Conservation (phyloP, 2,797 vertebrate species). For the Hippoglossus hippoglossus region DNA sequence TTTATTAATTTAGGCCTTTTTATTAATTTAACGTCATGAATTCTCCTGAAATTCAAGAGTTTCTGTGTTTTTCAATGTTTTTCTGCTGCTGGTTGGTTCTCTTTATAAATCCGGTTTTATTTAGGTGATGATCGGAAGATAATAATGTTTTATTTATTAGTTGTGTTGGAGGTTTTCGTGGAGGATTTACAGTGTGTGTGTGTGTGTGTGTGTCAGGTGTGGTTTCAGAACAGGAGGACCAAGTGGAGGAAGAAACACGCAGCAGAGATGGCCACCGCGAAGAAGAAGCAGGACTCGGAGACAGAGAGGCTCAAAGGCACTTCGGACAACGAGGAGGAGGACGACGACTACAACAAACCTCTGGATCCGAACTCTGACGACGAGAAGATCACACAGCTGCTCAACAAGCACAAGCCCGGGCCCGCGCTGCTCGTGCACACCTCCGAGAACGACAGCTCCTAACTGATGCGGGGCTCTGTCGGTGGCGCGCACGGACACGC, state of each 20-base stretch:
- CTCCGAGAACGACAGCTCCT: conserved; percentile 90
- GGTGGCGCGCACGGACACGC: too few species aligned
- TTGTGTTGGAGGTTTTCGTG: too few species aligned
- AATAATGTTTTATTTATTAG: too few species aligned
- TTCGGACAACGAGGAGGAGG: conserved; percentile 95
- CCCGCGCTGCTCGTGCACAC: conserved; percentile 87
- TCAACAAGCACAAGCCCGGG: conserved; percentile 94
- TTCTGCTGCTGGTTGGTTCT: too few species aligned
- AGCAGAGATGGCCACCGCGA: conserved; percentile 97
- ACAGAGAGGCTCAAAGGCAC: conserved; percentile 93
- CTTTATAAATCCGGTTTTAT: too few species aligned
- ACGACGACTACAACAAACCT: conserved; percentile 97
- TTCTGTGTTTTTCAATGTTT: too few species aligned
- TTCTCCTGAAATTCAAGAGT: too few species aligned
- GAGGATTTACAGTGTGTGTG: not conserved
- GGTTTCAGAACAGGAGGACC: conserved; percentile 98
- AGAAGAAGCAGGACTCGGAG: conserved; percentile 94
- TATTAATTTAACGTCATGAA: too few species aligned
- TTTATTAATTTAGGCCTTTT: too few species aligned
- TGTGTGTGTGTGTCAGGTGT: conserved; percentile 84
- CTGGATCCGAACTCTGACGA: conserved; percentile 98
- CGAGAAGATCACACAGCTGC: conserved; percentile 95
- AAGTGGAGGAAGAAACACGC: conserved; percentile 98
- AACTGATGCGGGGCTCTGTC: not conserved
- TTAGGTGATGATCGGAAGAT: too few species aligned